Conservation (phyloP, 2,113 vertebrate genomes). For the Hippolais icterina region DNA sequence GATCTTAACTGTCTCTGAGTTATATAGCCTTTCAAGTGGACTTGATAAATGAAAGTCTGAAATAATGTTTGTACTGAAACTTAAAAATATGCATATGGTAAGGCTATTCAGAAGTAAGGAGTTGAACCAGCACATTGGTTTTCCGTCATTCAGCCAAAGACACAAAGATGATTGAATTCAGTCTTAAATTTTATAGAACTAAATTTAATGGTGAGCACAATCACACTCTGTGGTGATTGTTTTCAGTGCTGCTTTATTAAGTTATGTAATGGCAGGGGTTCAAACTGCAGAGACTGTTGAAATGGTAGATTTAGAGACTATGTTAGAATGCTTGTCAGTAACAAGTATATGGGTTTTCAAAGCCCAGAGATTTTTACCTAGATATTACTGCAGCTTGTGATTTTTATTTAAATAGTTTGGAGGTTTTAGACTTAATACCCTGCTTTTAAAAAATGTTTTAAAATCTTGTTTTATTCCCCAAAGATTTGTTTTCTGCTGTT, state of each 20-base stretch:
- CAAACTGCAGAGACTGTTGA: constrained; percentile 64
- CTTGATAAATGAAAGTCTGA: constrained; percentile 60
- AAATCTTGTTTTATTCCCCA: constrained; percentile 82
- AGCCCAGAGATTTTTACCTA: constrained; percentile 64
- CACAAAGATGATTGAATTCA: constrained; percentile 67
- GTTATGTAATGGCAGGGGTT: constrained; percentile 73
- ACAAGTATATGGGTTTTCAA: constrained; percentile 58
- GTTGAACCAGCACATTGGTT: constrained; percentile 22
- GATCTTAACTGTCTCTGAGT: constrained; percentile 40
- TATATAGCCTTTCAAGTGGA: constrained; percentile 13
- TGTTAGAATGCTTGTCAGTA: constrained; percentile 64
- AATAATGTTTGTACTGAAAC: constrained; percentile 36
- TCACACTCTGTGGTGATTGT: constrained; percentile 68
- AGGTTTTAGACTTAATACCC: constrained; percentile 76
- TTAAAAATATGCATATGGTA: constrained; percentile 56
- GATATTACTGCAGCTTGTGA: constrained; percentile 41
- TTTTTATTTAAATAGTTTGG: constrained; percentile 76
- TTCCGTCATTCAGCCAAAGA: constrained; percentile 64
- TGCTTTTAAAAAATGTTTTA: constrained; percentile 79
- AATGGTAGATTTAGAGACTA: constrained; percentile 69
- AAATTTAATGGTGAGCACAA: constrained; percentile 69
- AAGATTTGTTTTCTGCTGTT: constrained; percentile 85
- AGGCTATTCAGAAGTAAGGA: constrained; percentile 45
- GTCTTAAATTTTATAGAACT: constrained; percentile 69
- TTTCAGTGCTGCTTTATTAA: constrained; percentile 79